phyloP scores from a whole-genome alignment of 2,888 invertebrate genomes.

The Oligia strigilis region DNA sequence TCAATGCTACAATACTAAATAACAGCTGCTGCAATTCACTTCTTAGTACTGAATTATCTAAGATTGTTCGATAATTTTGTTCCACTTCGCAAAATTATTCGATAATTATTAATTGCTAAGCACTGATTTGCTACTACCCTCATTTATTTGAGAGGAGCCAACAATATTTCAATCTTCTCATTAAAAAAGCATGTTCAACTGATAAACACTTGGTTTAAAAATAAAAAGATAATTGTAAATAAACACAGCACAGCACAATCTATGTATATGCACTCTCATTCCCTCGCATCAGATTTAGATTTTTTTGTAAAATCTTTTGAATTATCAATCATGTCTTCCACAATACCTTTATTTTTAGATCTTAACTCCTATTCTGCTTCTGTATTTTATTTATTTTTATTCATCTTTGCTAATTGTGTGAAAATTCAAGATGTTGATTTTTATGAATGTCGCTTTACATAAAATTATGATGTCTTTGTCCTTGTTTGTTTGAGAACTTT shows the following conservation, averaged over 20 bases:
- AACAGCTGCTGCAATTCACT: conserved; percentile 6
- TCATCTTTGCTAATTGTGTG: neutral
- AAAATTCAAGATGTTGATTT: neutral
- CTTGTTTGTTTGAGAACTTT: too few relatives aligned
- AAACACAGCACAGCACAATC: too few relatives aligned
- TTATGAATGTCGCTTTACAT: neutral
- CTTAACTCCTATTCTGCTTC: neutral
- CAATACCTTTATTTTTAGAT: neutral
- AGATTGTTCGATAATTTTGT: neutral
- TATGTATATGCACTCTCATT: neutral
- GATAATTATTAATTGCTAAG: too few relatives aligned
- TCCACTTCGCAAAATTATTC: neutral
- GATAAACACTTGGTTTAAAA: neutral
- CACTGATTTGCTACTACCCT: conserved; percentile 36
- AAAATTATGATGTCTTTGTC: neutral
- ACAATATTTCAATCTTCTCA: neutral
- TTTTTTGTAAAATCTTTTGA: neutral
- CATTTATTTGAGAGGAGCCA: neutral
- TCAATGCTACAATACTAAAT: conserved; percentile 6
- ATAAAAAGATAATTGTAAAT: neutral
- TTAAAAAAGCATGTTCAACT: too few relatives aligned
- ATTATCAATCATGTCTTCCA: neutral
- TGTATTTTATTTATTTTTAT: neutral
- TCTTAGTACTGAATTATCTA: neutral
- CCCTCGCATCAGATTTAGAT: neutral